These are phyloP conservation scores for Rambutsinella grinnellia DNA, from an alignment of 2,888 invertebrate species.

Conservation along the genomic window DNA sequence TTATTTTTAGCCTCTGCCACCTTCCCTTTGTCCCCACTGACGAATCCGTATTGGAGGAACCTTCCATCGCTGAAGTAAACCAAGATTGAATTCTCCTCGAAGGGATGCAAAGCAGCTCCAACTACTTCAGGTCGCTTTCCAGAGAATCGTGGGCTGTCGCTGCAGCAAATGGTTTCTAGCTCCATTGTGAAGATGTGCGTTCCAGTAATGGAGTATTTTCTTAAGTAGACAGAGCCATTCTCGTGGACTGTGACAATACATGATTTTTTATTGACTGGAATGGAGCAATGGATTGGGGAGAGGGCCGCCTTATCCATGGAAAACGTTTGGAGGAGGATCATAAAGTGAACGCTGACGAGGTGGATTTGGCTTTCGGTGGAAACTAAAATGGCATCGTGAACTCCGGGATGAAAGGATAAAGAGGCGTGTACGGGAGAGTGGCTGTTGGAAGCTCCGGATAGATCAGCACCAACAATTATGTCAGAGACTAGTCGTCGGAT, in stretches of 20 bases:
- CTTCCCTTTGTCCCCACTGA: conserved; percentile 32
- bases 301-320: conserved; percentile 41
- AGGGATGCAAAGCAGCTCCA: conserved; percentile 53
- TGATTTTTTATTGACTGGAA: conserved; percentile 54
- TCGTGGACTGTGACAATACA: conserved; percentile 62
- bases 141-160: conserved; percentile 61
- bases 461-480: conserved; percentile 64
- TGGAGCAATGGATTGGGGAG: conserved; percentile 50
- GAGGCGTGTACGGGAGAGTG: conserved; percentile 34
- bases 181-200: conserved; percentile 51
- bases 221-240: conserved; percentile 58
- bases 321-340: conserved; percentile 53
- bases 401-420: conserved; percentile 57
- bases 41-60: conserved; percentile 58
- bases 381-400: conserved; percentile 60
- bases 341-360: conserved; percentile 62
- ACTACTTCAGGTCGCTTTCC: conserved; percentile 64
- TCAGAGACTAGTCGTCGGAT: conserved; percentile 64
- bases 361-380: conserved; percentile 57
- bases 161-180: conserved; percentile 58
- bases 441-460: conserved; percentile 39
- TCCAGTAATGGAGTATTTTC: conserved; percentile 61
- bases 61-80: conserved; percentile 64
- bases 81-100: conserved; percentile 55
- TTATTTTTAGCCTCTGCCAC: conserved; percentile 24